These are phyloP conservation scores for Drosophila imparisetae DNA, from an alignment of 2,888 invertebrate genomes.

Conservation along the genomic window DNA sequence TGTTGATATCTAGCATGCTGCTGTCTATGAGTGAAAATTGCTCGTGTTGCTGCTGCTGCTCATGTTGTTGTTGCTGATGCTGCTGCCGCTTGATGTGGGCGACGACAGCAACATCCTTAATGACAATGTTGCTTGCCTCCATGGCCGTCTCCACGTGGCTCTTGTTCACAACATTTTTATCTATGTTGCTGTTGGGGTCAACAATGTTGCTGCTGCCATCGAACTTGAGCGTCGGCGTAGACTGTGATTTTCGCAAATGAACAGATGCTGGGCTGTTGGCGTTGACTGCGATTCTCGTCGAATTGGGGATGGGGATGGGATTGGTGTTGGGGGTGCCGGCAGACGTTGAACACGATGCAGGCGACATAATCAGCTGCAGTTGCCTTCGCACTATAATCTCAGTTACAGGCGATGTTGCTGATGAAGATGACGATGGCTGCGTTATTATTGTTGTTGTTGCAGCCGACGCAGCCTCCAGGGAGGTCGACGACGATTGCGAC, in stretches of 20 bases:
- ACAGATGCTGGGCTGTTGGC: constrained; percentile 41
- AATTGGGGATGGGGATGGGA: constrained; percentile 12
- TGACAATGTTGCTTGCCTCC: constrained; percentile 48
- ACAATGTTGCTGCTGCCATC: constrained; percentile 38
- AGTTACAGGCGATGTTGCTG: constrained; percentile 35
- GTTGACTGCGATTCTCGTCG: constrained; percentile 69
- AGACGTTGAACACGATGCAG: constrained; percentile 40
- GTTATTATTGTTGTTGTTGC: constrained; percentile 34
- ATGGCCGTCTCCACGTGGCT: constrained; percentile 29
- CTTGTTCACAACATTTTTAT: constrained; percentile 23
- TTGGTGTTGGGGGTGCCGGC: constrained; percentile 25
- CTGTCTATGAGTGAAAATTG: constrained; percentile 41
- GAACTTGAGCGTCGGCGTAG: constrained; percentile 67
- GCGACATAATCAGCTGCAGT: constrained; percentile 66
- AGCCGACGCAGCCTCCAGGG: constrained; percentile 52
- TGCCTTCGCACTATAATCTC: constrained; percentile 20
- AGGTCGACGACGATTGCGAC: constrained; percentile 52
- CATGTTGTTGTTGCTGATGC: constrained; percentile 19
- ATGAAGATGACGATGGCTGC: constrained; percentile 5
- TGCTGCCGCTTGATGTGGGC: constrained; percentile 49
- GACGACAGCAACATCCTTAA: constrained; percentile 48
- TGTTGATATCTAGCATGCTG: constrained; percentile 16
- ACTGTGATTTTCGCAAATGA: constrained; percentile 71
- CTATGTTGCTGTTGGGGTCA: constrained; percentile 29
- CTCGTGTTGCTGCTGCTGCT: constrained; percentile 40